phyloP scores from a whole-genome alignment of 2,797 vertebrate genomes.

The Hirundo rustica region DNA sequence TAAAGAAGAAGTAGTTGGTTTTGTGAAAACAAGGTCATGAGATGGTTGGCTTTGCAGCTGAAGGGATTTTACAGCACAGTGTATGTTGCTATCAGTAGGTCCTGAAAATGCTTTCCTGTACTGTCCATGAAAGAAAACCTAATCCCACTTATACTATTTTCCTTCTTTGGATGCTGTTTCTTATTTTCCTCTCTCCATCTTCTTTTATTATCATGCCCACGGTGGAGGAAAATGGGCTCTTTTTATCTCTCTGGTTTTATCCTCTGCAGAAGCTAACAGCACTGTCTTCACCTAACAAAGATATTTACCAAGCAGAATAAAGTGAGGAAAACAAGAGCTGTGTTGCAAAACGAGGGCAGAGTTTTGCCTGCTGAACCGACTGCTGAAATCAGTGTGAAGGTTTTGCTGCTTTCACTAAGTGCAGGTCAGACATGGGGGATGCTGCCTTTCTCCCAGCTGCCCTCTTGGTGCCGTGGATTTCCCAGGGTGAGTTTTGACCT shows the following conservation, averaged over 20 bases:
- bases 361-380: not conserved
- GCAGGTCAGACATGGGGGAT: not conserved
- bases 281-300: slow-evolving; percentile 37
- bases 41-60: slow-evolving; percentile 11
- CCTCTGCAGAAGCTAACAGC: not conserved
- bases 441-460: not conserved
- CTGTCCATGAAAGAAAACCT: slow-evolving; percentile 39
- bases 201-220: not conserved
- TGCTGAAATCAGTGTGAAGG: not conserved
- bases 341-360: not conserved
- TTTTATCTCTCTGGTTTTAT: slow-evolving; percentile 9
- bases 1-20: slow-evolving; percentile 5
- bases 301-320: slow-evolving; percentile 22
- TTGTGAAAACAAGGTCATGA: slow-evolving; percentile 34
- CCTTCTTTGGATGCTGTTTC: not conserved
- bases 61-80: slow-evolving; percentile 27
- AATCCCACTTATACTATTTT: slow-evolving; percentile 19
- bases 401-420: not conserved
- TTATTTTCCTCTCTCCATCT: not conserved
- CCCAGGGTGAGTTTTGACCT: not conserved
- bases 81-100: not conserved
- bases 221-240: not conserved
- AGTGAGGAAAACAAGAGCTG: not conserved
- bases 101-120: slow-evolving; percentile 15
- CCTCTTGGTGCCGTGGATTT: not conserved